Conservation (phyloP, 2,797 vertebrate genomes). For the Hydrocynus forskahlii region DNA sequence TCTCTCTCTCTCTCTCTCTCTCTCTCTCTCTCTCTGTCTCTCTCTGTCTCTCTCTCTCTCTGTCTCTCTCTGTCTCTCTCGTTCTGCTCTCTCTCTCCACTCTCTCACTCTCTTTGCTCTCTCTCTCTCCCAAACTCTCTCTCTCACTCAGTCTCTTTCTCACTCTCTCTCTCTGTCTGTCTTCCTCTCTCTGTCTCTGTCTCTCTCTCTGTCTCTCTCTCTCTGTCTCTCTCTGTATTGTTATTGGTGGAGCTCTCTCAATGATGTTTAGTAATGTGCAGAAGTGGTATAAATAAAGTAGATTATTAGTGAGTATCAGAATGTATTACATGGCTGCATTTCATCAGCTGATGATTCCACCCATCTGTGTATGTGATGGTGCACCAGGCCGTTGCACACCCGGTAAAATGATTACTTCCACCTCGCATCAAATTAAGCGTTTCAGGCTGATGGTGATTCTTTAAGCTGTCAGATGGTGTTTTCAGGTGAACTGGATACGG, state of each 20-base stretch:
- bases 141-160: no score
- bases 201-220: background rate
- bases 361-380: conserved; percentile 21
- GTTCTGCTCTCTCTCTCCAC: no score
- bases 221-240: conserved; percentile 5
- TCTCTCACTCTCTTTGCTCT: no score
- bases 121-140: no score
- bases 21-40: background rate
- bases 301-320: conserved; percentile 22
- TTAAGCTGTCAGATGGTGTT: background rate
- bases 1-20: background rate
- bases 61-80: background rate
- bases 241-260: conserved; percentile 26
- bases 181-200: background rate
- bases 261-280: background rate
- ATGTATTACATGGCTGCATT: conserved; percentile 13
- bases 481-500: background rate
- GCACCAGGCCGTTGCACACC: background rate
- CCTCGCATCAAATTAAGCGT: background rate
- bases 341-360: conserved; percentile 23
- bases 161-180: background rate
- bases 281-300: background rate
- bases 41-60: background rate
- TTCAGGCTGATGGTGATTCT: background rate
- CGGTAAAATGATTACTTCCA: conserved; percentile 17